These are phyloP conservation scores for Nematostella vectensis DNA, from an alignment of 92 coral and sea anemone species.

Conservation along the genomic window DNA sequence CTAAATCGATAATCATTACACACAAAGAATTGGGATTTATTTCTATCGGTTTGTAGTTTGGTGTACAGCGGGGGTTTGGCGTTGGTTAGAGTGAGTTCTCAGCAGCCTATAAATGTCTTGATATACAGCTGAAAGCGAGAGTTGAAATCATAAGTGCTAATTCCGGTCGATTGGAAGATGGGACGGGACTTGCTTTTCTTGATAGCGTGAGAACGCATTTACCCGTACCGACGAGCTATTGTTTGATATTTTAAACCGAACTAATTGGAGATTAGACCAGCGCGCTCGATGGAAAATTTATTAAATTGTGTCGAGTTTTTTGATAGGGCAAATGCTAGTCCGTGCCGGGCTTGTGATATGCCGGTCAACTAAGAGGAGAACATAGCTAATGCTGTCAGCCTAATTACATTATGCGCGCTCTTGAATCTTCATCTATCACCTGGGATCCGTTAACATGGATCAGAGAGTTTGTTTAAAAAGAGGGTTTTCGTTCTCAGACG, in stretches of 20 bases:
- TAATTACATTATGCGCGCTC: slow-evolving; percentile 10
- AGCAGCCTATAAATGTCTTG: too few species aligned
- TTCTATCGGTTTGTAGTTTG: too few species aligned
- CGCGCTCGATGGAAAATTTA: slow-evolving; percentile 57
- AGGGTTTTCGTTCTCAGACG: slow-evolving; percentile 59
- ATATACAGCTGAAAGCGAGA: too few species aligned
- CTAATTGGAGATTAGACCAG: slow-evolving; percentile 89
- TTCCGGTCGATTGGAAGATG: not conserved
- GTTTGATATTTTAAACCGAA: slow-evolving; percentile 78
- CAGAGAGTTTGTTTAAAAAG: slow-evolving; percentile 61
- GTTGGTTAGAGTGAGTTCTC: too few species aligned
- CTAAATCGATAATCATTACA: too few species aligned
- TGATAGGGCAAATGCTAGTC: slow-evolving; percentile 1
- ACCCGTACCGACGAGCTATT: slow-evolving; percentile 46
- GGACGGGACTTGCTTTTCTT: slow-evolving; percentile 18
- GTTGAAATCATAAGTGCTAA: not conserved
- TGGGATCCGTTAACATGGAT: not conserved
- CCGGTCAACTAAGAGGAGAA: slow-evolving; percentile 3
- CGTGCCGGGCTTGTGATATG: slow-evolving; percentile 14
- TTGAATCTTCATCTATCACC: not conserved
- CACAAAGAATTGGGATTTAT: too few species aligned
- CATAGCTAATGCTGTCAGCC: slow-evolving; percentile 4
- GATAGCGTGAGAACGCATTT: slow-evolving; percentile 74
- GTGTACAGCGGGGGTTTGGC: too few species aligned
- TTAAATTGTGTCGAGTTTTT: slow-evolving; percentile 49